phyloP scores from a whole-genome alignment of 2,797 vertebrate genomes.

The Craterocephalus amniculus region DNA sequence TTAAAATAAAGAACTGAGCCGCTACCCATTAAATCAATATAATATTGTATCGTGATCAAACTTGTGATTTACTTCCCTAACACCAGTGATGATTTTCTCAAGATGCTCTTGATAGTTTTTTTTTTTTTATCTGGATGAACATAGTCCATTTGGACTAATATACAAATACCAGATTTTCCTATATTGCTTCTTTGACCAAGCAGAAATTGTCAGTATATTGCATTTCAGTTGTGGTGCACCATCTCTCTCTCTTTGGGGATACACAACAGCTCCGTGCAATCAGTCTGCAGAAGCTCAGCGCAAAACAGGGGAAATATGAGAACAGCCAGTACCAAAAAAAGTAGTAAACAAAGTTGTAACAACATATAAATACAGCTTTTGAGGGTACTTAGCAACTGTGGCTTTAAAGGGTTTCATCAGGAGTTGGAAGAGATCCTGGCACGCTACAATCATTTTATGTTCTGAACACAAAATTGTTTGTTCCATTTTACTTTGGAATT shows the following conservation, averaged over 20 bases:
- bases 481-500: not conserved
- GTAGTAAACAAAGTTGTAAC: not conserved
- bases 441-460: not conserved
- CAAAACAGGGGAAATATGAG: not conserved
- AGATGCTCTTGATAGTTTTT: not conserved
- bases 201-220: conserved; percentile 22
- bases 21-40: too few species aligned
- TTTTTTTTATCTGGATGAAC: not conserved
- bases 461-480: not conserved
- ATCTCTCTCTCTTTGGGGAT: conserved; percentile 12
- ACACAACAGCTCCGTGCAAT: not conserved
- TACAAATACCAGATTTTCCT: not conserved
- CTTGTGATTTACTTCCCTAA: too few species aligned
- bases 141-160: not conserved
- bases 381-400: not conserved
- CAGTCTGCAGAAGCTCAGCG: conserved; percentile 6
- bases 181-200: not conserved
- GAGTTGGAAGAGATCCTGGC: not conserved
- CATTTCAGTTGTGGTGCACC: conserved; percentile 14
- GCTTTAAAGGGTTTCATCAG: not conserved
- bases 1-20: too few species aligned
- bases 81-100: not conserved
- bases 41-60: too few species aligned
- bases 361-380: conserved; percentile 1
- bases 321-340: conserved; percentile 2